Base-by-base conservation (phyloP, 2,113 vertebrate species). In the Chloropsis cyanopogon region DNA sequence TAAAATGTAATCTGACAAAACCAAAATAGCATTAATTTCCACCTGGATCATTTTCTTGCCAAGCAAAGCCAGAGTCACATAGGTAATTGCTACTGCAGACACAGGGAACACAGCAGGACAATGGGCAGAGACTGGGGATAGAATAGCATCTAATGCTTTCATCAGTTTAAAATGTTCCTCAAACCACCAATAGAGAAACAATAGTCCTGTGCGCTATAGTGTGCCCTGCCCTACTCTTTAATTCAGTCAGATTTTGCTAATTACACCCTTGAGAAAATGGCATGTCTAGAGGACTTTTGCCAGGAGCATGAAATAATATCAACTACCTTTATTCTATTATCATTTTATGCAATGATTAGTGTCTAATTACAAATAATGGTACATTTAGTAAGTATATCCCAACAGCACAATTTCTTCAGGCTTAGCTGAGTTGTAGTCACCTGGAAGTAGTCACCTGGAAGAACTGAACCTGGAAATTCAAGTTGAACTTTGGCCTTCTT, bases 281-380 rank as follows among this genome's bases (percentile, higher is more conserved):
- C 59, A 78, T 33, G 11, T 47, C 47, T 90, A 42, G 25, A 88
- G 60, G 50, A 78, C 79, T 88, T 95, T 70, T 90, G 42, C 60
- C 76, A 86, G 79, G 8, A 92, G 21, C 42, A 83, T 66, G 47
- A 88, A 88, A 93, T 93, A 79, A 73, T 65, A 70, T 35, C 17
- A 82, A 83, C 64, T 66, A 31, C 33, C 56, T 95, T 83, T 95
- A 90, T 82, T 90, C 59, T 85, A 82, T 92, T 83, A 90, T 15
- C 35, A 77, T 91, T 91, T 96, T 77, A 83, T 88, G 54, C 33
- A 47, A 44, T 90, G 59, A 73, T 91, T 88, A 95, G 24, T 57
- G 37, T 79, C 65, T 92, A 95, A 95, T 91, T 94, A 76, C 46
- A 86, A 79, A 79, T 79, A 81, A 87, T 42, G 29, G 46, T 68